Percentiles rank a stretch among this genome's conserved stretches.
Conservation (phyloP, 2,888 invertebrate genomes). For the Acronicta leporina region DNA sequence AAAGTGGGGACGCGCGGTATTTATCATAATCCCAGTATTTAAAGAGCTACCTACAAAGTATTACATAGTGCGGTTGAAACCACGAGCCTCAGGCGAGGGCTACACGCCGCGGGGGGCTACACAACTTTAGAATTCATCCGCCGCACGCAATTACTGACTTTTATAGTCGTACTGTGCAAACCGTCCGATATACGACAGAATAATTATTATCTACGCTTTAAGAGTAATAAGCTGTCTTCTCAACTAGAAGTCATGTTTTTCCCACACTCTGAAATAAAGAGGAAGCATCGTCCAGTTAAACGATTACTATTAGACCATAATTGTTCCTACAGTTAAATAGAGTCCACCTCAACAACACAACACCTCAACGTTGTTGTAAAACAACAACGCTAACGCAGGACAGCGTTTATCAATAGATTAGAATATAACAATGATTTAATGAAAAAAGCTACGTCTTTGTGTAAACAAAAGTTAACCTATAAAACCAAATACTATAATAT, state of each 20-base stretch:
- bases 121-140: conserved; percentile 51
- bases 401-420: neutral
- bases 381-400: neutral
- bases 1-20: conserved; percentile 26
- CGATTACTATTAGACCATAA: no score
- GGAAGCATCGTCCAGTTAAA: no score
- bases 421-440: neutral
- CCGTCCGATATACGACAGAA: no score
- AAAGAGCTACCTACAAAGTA: conserved; percentile 53
- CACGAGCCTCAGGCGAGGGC: no score
- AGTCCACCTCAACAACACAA: no score
- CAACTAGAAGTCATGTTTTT: no score
- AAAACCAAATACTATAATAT: neutral
- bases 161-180: conserved; percentile 22
- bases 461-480: neutral
- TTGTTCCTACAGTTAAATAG: no score
- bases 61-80: conserved; percentile 35
- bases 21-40: conserved; percentile 54
- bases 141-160: conserved; percentile 56
- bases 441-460: neutral
- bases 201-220: conserved; percentile 10
- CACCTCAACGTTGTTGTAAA: no score
- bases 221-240: no score
- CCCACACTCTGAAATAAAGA: no score
- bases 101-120: neutral